These are phyloP conservation scores for Philereme vetulata DNA, from an alignment of 2,888 invertebrate species.

Conservation along the genomic window DNA sequence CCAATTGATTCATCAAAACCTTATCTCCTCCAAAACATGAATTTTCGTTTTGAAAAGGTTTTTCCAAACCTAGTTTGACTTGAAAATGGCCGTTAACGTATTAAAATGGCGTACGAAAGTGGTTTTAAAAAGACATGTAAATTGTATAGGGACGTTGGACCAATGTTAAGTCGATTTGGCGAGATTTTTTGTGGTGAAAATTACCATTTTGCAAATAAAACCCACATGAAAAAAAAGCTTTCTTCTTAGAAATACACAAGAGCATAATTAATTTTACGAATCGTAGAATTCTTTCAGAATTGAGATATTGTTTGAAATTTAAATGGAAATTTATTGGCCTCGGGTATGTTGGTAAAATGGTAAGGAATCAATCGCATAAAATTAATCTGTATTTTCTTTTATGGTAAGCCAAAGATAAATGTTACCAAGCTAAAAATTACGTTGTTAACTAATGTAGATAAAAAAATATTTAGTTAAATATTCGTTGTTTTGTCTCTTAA, in stretches of 20 bases:
- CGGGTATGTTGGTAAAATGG: conserved; percentile 16
- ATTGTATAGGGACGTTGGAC: conserved; percentile 68
- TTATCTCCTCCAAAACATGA: conserved; percentile 8
- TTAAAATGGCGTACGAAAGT: conserved; percentile 38
- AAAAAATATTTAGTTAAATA: conserved; percentile 28
- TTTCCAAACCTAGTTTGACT: conserved; percentile 16
- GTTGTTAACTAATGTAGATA: conserved; percentile 36
- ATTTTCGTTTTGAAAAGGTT: conserved; percentile 6
- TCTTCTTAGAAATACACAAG: too few species aligned
- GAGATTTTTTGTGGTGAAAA: conserved; percentile 28
- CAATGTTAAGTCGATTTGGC: conserved; percentile 67
- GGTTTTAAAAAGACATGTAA: conserved; percentile 70
- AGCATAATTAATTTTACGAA: too few species aligned
- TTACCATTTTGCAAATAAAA: conserved; percentile 21
- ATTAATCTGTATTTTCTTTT: conserved; percentile 26
- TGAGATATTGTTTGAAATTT: too few species aligned
- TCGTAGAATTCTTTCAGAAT: too few species aligned
- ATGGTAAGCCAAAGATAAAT: conserved; percentile 37
- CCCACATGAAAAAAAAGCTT: neutral
- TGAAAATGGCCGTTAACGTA: conserved; percentile 18
- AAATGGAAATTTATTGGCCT: too few species aligned
- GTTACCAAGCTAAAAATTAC: conserved; percentile 35
- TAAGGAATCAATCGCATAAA: conserved; percentile 13
- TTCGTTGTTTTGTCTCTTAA: conserved; percentile 30
- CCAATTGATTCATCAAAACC: neutral